These are phyloP conservation scores for Telmatochromis brachygnathus DNA, from an alignment of 2,113 vertebrate genomes.

Conservation along the genomic window DNA sequence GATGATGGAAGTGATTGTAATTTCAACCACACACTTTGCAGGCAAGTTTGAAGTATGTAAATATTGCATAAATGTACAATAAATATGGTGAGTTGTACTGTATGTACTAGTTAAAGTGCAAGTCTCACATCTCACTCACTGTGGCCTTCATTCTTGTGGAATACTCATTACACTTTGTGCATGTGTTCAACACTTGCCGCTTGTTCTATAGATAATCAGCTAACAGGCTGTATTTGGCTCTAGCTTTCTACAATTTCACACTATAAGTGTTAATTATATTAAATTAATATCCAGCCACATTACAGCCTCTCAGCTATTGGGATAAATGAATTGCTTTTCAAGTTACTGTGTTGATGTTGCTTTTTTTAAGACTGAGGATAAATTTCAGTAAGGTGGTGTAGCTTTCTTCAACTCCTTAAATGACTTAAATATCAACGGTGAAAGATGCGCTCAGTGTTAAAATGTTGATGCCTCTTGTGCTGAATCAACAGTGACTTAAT, in stretches of 20 bases:
- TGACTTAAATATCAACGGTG: not conserved
- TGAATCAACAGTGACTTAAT: not conserved
- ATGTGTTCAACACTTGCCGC: not conserved
- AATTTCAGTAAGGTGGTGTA: not conserved
- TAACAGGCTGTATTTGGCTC: not conserved
- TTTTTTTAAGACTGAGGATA: not conserved
- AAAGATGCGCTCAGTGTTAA: not conserved
- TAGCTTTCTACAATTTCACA: not conserved
- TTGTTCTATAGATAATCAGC: not conserved
- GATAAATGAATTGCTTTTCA: not conserved
- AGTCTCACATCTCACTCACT: not conserved
- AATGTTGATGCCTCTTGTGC: not conserved
- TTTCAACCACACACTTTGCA: not conserved
- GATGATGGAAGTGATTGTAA: not conserved
- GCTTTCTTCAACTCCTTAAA: not conserved
- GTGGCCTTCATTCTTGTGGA: constrained; percentile 21
- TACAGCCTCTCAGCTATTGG: not conserved
- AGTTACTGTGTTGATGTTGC: not conserved
- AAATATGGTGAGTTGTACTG: not conserved
- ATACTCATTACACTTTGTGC: not conserved
- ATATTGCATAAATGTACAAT: constrained; percentile 47
- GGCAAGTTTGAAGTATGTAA: constrained; percentile 39
- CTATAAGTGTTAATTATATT: not conserved
- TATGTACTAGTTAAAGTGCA: not conserved
- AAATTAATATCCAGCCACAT: not conserved